Percentiles rank a stretch among this genome's conserved stretches.
Evolutionary conservation across 1,140 invertebrate species (phyloP).

Genomic region (Carcinoscorpius rotundicauda): DNA sequence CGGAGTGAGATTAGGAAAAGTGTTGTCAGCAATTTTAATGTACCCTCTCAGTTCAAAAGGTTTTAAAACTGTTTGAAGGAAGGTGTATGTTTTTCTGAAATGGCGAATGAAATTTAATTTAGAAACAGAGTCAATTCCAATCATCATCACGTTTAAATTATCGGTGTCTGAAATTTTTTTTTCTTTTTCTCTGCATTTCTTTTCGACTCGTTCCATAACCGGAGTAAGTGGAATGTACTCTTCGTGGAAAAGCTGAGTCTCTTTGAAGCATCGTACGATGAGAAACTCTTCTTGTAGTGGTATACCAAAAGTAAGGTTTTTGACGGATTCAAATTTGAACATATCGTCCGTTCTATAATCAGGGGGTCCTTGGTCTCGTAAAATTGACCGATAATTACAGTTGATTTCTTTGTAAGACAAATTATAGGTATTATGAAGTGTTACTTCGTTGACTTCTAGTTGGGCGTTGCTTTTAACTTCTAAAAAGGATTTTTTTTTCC

Average conservation of each 20-base stretch:
- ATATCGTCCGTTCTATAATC: too few relatives aligned
- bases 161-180: neutral
- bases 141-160: conserved; percentile 22
- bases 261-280: neutral
- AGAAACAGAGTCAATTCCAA: conserved; percentile 29
- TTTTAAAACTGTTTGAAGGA: conserved; percentile 15
- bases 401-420: too few relatives aligned
- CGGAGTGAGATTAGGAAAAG: conserved; percentile 30
- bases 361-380: too few relatives aligned
- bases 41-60: conserved; percentile 27
- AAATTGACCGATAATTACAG: too few relatives aligned
- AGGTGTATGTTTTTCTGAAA: conserved; percentile 23
- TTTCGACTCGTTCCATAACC: neutral
- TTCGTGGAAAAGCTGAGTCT: neutral
- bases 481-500: neutral
- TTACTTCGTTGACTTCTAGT: too few relatives aligned
- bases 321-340: neutral
- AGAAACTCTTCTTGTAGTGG: conserved; percentile 10
- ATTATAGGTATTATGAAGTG: neutral
- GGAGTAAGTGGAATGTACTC: neutral
- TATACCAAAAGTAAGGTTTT: conserved; percentile 5
- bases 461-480: neutral
- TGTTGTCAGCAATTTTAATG: conserved; percentile 30
- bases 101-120: conserved; percentile 27
- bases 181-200: neutral